Base-by-base conservation (phyloP, 2,797 vertebrate genomes). In the Basileuterus tristriatus region DNA sequence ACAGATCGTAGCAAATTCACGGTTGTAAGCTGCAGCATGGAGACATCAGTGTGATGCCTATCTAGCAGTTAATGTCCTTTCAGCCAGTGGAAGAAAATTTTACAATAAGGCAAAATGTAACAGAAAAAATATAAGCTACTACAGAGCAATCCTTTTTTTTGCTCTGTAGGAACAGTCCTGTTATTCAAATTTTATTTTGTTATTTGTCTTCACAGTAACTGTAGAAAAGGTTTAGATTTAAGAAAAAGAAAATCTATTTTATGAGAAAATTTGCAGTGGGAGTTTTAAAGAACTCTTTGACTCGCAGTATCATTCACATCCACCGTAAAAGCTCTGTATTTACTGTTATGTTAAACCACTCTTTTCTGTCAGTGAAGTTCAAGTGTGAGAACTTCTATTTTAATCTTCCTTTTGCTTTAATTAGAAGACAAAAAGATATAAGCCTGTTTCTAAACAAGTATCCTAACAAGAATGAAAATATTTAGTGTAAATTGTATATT, bases 1-100 rank as follows among this genome's bases (percentile, higher is more conserved):
- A 98, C 98, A 98, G 98, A 98, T 98, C 98, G 98, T 98, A 98
- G 98, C 97, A 98, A 98, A 98, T 98, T 98, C 98, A 98, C 98
- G 98, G 98, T 98, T 98, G 98, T 98, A 98, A 97, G 97, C 97
- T 98, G 91, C 97, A 98, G 98, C 98, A 97, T 98, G 98, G 97
- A 98, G 98, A 98, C 98, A 98, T 97, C 98, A 97, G 97, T 98
- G 97, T 98, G 98, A 97, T 94, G 98, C 96, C 97, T 98, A 98
- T 98, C 98, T 97, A 96, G 96, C 93, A 96, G 97, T 97, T 98
- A 98, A 98, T 98, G 97, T 96, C 96, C 97, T 98, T 97, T 97
- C 97, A 97, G 96, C 92, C 96, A 97, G 97, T 76, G 96, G 96
- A 97, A 97, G 97, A 97, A 97, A 96, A 97, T 97, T 97, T 97